Evolutionary conservation across 1,140 invertebrate species (phyloP), one percentile per base, ranked within the genome.

Genomic region (Mesaphorura yosii): DNA sequence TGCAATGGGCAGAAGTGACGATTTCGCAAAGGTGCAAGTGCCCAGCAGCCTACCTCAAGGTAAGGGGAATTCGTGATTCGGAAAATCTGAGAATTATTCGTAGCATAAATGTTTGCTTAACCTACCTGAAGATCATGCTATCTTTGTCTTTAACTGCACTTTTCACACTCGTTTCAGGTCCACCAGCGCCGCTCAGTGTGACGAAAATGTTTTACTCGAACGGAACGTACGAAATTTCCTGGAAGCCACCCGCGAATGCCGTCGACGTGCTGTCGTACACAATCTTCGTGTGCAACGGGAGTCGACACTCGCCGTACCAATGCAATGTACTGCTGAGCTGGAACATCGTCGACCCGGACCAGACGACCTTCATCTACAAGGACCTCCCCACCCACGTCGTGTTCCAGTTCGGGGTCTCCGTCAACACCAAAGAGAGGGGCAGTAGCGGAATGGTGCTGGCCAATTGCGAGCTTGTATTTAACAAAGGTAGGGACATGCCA

Each of bases 381-480:
- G 69, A 78, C 50, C 75, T 72, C 1, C 66, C 70, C 6, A 65
- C 72, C 53, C 65, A 70, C 4, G 64, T 66, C 14, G 70, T 73
- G 3, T 77, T 78, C 56, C 77, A 80, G 57, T 80, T 85, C 70
- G 83, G 82, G 12, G 82, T 86, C 57, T 77, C 83, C 2, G 78
- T 79, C 3, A 84, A 86, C 64, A 76, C 74, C 4, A 65, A 72
- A 2, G 67, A 64, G 5, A n/a, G n/a, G n/a, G 69, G 70, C 23
- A 82, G 80, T 57, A 84, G 82, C 65, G 83, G 83, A 0, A 84
- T 86, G 78, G 70, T 79, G 7, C 85, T 83, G 83, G 79, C 82
- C 7, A 76, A 75, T 2, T 86, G 84, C 67, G 82, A 81, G 3
- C 76, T 83, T 34, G 76, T 82, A n/a, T 76, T 79, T 60, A 77